Evolutionary conservation across 2,888 invertebrate species (phyloP).

Genomic region (Lucinisca nassula): DNA sequence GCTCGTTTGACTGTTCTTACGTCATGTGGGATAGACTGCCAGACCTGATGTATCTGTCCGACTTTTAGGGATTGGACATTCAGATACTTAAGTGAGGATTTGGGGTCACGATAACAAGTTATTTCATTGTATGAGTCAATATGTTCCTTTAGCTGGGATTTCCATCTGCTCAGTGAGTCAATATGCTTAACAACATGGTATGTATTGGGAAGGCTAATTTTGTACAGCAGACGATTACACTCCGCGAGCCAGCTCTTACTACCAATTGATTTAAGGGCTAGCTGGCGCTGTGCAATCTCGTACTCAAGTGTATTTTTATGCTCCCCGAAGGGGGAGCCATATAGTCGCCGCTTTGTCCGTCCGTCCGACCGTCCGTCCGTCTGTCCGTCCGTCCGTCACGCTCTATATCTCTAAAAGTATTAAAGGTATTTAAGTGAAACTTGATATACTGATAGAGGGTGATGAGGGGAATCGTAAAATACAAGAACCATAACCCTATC

Average conservation of each 20-base stretch:
- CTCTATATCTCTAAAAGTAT: no score
- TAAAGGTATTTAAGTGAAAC: no score
- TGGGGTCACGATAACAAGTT: not conserved
- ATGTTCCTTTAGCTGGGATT: not conserved
- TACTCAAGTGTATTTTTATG: not conserved
- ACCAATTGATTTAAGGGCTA: not conserved
- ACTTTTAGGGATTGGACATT: not conserved
- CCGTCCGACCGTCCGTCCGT: no score
- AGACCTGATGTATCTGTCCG: not conserved
- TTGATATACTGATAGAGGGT: no score
- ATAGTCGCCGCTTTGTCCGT: no score
- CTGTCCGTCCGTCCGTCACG: no score
- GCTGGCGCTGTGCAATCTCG: not conserved
- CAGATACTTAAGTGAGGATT: not conserved
- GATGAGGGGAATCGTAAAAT: no score
- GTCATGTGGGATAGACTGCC: not conserved
- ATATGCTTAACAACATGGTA: not conserved
- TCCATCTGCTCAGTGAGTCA: not conserved
- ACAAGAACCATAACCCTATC: no score
- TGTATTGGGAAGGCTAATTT: not conserved
- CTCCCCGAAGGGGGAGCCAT: no score
- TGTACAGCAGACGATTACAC: not conserved
- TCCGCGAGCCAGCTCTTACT: not conserved
- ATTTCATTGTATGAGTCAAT: not conserved
- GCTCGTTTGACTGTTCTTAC: not conserved